Percentiles rank a stretch among this genome's conserved stretches.
These are phyloP conservation scores for Drosophila grimshawi DNA, from an alignment of 1,140 invertebrate genomes.

Conservation along the genomic window DNA sequence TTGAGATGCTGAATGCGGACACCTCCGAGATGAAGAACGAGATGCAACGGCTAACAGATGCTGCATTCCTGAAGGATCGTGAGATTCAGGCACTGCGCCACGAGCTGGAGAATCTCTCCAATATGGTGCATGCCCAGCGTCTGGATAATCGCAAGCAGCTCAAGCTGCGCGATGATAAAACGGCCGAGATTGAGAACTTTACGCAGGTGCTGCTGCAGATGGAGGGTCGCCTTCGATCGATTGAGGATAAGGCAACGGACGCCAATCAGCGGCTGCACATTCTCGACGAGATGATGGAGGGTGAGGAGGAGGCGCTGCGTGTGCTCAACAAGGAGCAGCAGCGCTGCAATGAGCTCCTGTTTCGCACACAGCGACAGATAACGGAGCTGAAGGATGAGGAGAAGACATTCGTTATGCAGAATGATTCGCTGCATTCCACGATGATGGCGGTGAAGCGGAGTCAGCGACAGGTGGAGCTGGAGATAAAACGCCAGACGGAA, in stretches of 20 bases:
- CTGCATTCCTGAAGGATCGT: slow-evolving; percentile 61
- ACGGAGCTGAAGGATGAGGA: slow-evolving; percentile 60
- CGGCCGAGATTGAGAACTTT: slow-evolving; percentile 48
- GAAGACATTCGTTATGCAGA: slow-evolving; percentile 59
- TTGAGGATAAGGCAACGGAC: slow-evolving; percentile 64
- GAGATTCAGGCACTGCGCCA: slow-evolving; percentile 66
- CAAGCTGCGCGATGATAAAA: slow-evolving; percentile 47
- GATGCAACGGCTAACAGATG: slow-evolving; percentile 57
- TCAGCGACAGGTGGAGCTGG: slow-evolving; percentile 49
- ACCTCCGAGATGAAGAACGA: slow-evolving; percentile 68
- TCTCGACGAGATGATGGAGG: slow-evolving; percentile 77
- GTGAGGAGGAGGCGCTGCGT: slow-evolving; percentile 51
- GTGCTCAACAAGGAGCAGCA: slow-evolving; percentile 67
- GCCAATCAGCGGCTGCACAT: slow-evolving; percentile 73
- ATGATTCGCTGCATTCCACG: slow-evolving; percentile 47
- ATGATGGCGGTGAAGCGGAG: slow-evolving; percentile 50
- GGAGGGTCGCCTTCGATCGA: slow-evolving; percentile 45
- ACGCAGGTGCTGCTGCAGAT: slow-evolving; percentile 48
- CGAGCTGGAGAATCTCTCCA: slow-evolving; percentile 72
- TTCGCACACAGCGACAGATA: slow-evolving; percentile 70
- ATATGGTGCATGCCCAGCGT: slow-evolving; percentile 67
- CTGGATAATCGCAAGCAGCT: slow-evolving; percentile 64
- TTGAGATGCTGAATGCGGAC: slow-evolving; percentile 67
- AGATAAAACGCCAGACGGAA: slow-evolving; percentile 71
- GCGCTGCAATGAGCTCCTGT: slow-evolving; percentile 69